Base-by-base conservation (phyloP, 2,888 invertebrate genomes). In the Hirtodrosophila duncani region DNA sequence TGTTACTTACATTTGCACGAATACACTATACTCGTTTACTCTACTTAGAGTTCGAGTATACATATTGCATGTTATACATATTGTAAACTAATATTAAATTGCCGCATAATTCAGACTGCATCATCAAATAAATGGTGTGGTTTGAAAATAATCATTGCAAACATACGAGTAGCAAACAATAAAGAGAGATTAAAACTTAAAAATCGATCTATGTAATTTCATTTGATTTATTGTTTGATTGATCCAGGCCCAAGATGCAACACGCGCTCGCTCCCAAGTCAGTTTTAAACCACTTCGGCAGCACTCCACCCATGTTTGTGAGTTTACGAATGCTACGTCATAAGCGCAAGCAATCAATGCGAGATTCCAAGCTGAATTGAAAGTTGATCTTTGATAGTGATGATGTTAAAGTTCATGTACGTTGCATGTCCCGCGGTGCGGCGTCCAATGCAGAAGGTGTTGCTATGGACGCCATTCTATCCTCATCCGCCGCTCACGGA, bases 251-350 rank as follows among this genome's bases (percentile, higher is more conserved):
- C 29, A 33, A 10, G 29, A 4, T 20, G 6, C 27, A 44, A 37
- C 43, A 44, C 21, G 37, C 27, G 33, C n/a, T n/a, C n/a, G 31
- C 33, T 16, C 27, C 13, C 26, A 27, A 13, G 13, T 33, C 26
- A 11, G 18, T 4, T 11, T 24, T 21, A 10, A 21, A 49, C 21
- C 21, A 8, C 26, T 17, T 67, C 63, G 7, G 49, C 61, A 46
- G 18, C 41, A 62, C 41, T 59, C 61, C 67, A 48, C 75, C 67
- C 60, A 3, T 8, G 4, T 5, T 11, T 4, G 6, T n/a, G 57
- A 72, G 70, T 67, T 74, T 70, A 17, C 17, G 50, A 59, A 59
- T 29, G 36, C n/a, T 49, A 50, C 62, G 45, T 69, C 69, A 74
- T 63, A 43, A 9, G 53, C 37, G 60, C 52, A 59, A 53, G n/a